Conservation (phyloP, 2,113 vertebrate species). For the Rhinolophus sinicus region DNA sequence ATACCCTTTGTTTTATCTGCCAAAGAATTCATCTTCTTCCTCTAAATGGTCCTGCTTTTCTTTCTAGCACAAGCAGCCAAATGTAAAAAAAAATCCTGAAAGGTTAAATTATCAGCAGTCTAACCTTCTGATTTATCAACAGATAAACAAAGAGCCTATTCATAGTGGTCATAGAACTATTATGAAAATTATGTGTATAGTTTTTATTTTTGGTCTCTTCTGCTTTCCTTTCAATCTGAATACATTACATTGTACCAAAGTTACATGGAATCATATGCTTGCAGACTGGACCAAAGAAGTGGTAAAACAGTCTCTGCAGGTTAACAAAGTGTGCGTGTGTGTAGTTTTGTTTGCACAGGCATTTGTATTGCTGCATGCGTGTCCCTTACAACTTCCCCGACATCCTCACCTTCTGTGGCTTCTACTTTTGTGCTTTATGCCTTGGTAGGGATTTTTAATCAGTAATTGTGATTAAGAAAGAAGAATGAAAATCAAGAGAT, state of each 20-base stretch:
- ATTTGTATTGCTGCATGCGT: neutral
- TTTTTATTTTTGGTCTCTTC: slow-evolving; percentile 24
- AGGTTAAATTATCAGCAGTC: slow-evolving; percentile 59
- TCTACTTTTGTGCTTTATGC: neutral
- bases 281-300: neutral
- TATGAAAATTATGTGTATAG: slow-evolving; percentile 14
- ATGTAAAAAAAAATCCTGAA: slow-evolving; percentile 29
- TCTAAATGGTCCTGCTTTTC: slow-evolving; percentile 53
- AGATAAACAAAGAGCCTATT: slow-evolving; percentile 67
- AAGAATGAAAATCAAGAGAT: slow-evolving; percentile 22
- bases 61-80: slow-evolving; percentile 41
- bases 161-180: slow-evolving; percentile 20
- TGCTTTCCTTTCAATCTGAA: neutral
- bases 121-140: slow-evolving; percentile 63
- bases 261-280: neutral
- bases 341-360: neutral
- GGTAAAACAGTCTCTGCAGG: neutral
- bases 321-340: neutral
- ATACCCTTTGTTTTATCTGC: slow-evolving; percentile 55
- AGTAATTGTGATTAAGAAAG: slow-evolving; percentile 1
- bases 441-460: neutral
- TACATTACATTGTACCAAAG: neutral
- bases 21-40: slow-evolving; percentile 44
- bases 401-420: neutral
- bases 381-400: neutral